Base-by-base conservation (phyloP, 2,888 invertebrate genomes). In the Carterocephalus palaemon region DNA sequence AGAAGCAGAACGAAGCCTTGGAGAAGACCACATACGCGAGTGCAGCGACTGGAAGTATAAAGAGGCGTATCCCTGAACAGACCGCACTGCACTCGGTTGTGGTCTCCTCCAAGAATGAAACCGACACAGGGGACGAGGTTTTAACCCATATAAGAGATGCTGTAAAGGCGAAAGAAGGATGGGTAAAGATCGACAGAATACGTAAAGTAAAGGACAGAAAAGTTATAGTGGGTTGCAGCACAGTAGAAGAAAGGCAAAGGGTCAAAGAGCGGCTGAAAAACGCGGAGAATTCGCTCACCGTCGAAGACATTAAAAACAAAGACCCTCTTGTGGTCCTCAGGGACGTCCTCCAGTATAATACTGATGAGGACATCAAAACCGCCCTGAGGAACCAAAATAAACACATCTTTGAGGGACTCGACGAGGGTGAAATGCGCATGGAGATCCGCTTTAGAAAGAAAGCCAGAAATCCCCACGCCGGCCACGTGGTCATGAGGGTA, bases 241-340 rank as follows among this genome's bases (percentile, higher is more conserved):
- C 13, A 2, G 9, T 7, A 34, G 33, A 12, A 5, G 20, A 19
- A 9, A 38, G 19, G 26, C 31, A 23, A 7, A 34, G 5, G 13
- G n/a, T n/a, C n/a, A n/a, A n/a, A n/a, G n/a, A n/a, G n/a, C n/a
- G n/a, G n/a, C 1, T 46, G 4, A 31, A 19, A 10, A 7, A 32
- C 6, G 13, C 1, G 2, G 4, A 24, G n/a, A n/a, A n/a, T n/a
- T n/a, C n/a, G 13, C 32, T 46, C 13, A 19, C 9, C 9, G 38
- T 45, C 6, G 46, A 47, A 13, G 41, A 22, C 4, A 29, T 41
- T 3, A 40, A 46, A 16, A 46, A 46, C 28, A 39, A 39, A 9
- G 32, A 46, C 32, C 45, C 45, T 3, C 7, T 46, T 1, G 2
- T 39, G 34, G 3, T 33, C 4, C 33, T 47, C 17, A 40, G 16